Evolutionary conservation across 2,888 invertebrate species (phyloP).

Genomic region (Cryptophagus acutangulus): DNA sequence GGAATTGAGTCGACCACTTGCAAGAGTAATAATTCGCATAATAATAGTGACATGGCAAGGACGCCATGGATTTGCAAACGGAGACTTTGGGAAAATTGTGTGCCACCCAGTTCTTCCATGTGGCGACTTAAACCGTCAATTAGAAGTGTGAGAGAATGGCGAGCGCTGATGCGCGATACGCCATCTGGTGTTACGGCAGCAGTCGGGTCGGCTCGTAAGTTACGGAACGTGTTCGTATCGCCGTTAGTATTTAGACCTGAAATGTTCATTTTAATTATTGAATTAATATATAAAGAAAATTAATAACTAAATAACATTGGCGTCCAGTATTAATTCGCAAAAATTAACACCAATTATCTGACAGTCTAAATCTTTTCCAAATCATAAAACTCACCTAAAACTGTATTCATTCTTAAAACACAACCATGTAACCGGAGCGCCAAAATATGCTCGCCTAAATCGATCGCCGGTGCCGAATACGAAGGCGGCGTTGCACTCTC

Average conservation of each 20-base stretch:
- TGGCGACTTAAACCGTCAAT: constrained; percentile 50
- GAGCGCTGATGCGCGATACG: constrained; percentile 36
- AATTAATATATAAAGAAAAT: no score
- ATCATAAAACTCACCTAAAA: constrained; percentile 35
- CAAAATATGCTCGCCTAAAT: constrained; percentile 40
- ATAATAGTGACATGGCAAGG: constrained; percentile 48
- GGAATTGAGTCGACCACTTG: constrained; percentile 49
- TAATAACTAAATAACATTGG: no score
- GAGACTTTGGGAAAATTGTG: constrained; percentile 20
- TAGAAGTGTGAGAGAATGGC: constrained; percentile 48
- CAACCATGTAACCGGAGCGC: constrained; percentile 39
- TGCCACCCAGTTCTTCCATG: constrained; percentile 44
- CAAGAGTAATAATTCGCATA: constrained; percentile 50
- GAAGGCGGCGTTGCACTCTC: constrained; percentile 8
- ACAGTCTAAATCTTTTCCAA: no score
- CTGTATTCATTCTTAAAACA: constrained; percentile 37
- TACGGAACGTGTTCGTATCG: constrained; percentile 21
- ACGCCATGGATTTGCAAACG: constrained; percentile 39
- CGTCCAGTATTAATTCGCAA: no score
- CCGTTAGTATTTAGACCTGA: no score
- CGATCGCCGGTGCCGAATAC: constrained; percentile 22
- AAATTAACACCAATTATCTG: no score
- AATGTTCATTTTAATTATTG: no score
- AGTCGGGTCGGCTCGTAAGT: constrained; percentile 21
- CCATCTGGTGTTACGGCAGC: constrained; percentile 41